Evolutionary conservation across 2,113 vertebrate species (phyloP), one percentile per base, ranked within the genome.

Genomic region (Prionailurus viverrinus): DNA sequence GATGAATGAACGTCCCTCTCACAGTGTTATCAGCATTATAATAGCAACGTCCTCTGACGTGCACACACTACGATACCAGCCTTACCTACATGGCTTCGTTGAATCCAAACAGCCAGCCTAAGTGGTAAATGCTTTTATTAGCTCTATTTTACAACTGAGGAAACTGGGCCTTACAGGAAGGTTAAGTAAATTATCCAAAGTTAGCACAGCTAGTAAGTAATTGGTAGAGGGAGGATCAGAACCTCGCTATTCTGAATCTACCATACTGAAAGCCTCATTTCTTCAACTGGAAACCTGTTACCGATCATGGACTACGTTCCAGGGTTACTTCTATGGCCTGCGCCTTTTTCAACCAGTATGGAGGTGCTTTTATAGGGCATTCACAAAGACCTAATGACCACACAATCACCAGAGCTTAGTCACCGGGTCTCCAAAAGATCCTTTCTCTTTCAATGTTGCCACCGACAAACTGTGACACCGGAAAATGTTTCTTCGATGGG

Each of bases 31-130:
- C 63, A 80, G 48, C 23, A 23, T 45, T 36, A 23, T 7, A 51
- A 45, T 0, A 71, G 78, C 53, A 31, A 31, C 7, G 29, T 80
- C 66, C 55, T 18, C 25, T 23, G 51, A 74, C 36, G 5, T 31
- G 48, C 15, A 7, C 2, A 27, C 0, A 1, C 2, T 2, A 6
- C 1, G 29, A 65, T n/a, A 33, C 7, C 31, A 48, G 76, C 36
- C 58, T 45, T n/a, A 93, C 51, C 58, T 23, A 25, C 55, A 2
- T 15, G 39, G 76, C 18, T 33, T n/a, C 55, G 63, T 27, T 61
- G 65, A 79, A 87, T 53, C 33, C 87, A 55, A 71, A 76, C 78
- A 41, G 85, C 3, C 66, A 25, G 13, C 11, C 80, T 9, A 71
- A 41, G 36, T 45, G 16, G 29, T 63, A 85, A 90, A 58, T 33